Base-by-base conservation (phyloP, 2,888 invertebrate genomes). In the Diarsia rubi region DNA sequence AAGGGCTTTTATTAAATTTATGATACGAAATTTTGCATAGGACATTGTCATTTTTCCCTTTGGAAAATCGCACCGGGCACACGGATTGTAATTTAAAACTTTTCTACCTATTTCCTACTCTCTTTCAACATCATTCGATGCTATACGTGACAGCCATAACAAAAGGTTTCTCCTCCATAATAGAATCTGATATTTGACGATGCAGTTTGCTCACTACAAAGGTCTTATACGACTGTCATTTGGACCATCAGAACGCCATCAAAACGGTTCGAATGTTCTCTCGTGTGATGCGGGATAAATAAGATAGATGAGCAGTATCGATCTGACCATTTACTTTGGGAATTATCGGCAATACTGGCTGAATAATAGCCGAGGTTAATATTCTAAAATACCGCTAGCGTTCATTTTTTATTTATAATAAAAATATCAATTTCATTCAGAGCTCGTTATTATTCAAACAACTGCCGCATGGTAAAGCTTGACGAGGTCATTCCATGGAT, bases 121-220 rank as follows among this genome's bases (percentile, higher is more conserved):
- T 31, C 24, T 65, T 52, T 49, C 49, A 42, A 47, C 52, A 47
- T 31, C 62, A 66, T 68, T 60, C 19, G 19, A 59, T 62, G 65
- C 9, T 3, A 14, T n/a, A 71, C 59, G 44, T 66, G 59, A 47
- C 62, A 12, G 27, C 44, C 47, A 27, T 59, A 67, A 79, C 42
- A 52, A 73, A 69, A 24, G 24, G 49, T 44, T 44, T 42, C 11
- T 11, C 27, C 11, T 24, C 59, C 21, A 42, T 75, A 78, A 78
- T 78, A 68, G 76, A 82, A 63, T 78, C 65, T 76, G 54, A 79
- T 78, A 72, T 84, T 76, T 82, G 76, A 78, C 69, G 68, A 76
- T 78, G 81, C 83, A 83, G 78, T 74, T 78, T 75, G 24, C 76
- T 68, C 64, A 60, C 44, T 49, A 70, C 77, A 83, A 73, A 82